Evolutionary conservation across 2,113 vertebrate genomes (phyloP), one percentile per base, ranked within the genome.

Genomic region (Muscicapa adusta): DNA sequence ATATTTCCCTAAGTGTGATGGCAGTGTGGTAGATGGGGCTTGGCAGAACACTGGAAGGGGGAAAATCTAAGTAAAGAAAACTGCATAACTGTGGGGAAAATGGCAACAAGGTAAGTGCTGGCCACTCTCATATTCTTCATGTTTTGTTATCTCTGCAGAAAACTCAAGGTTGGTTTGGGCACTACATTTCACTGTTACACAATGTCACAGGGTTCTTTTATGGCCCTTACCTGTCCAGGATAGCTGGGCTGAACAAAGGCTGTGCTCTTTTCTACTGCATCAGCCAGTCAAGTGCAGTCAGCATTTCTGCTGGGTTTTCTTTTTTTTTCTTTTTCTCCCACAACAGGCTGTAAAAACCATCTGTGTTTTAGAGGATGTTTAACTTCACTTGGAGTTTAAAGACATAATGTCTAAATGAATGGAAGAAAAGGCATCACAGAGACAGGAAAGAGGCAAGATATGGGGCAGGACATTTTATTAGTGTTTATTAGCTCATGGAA

Each of bases 311-410:
- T 56, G 10, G 14, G 31, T 75, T 88, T 73, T 60, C 7, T 3
- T 19, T 26, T 45, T 23, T 3, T 17, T 12, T 4, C 47, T 16
- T 22, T 51, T 58, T 36, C 26, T 10, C 4, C 16, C 6, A 13
- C 1, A 2, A 22, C 80, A 89, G 76, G 57, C 60, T 84, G 68
- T 67, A 87, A 81, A 81, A 86, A 61, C 73, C 45, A 85, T 84
- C 91, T 95, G 80, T 87, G 45, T 75, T 91, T 89, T 63, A 84
- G 29, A 78, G 36, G 57, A 45, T 87, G 48, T 85, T 93, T 91
- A 84, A 78, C 48, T 86, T 72, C 77, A 48, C 8, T 85, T 65
- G 20, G 19, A 88, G 23, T 68, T 22, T 73, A 82, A 91, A 93
- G 85, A 29, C 42, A 89, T 74, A 85, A 85, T 42, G 31, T 45